These are phyloP conservation scores for Epizoanthus ramosus DNA, from an alignment of 92 coral and sea anemone species.

Conservation along the genomic window DNA sequence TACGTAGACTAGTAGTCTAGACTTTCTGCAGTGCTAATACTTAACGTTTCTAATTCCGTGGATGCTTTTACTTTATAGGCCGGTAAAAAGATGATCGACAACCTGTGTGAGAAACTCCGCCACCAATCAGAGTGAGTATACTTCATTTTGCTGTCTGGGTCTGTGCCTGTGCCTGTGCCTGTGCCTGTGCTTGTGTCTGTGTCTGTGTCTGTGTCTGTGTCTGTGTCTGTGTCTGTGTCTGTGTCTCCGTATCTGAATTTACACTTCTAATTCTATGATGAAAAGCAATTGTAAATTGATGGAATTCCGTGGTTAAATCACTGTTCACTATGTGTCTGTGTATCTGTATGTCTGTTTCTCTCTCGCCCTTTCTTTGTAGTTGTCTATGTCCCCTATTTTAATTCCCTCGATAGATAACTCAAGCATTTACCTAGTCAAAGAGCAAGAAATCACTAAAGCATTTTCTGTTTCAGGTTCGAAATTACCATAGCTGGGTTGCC, in stretches of 20 bases:
- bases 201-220: no score
- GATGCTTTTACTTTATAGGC: conserved; percentile 51
- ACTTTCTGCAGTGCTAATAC: no score
- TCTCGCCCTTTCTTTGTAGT: neutral
- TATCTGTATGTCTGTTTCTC: neutral
- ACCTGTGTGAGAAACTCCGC: conserved; percentile 80
- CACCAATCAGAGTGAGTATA: conserved; percentile 82
- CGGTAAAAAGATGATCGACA: conserved; percentile 78
- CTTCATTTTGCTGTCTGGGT: neutral
- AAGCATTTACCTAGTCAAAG: neutral
- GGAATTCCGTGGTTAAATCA: no score
- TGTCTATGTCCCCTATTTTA: neutral
- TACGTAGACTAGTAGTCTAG: neutral
- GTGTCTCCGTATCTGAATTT: no score
- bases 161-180: no score
- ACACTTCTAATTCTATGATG: no score
- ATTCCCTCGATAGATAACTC: neutral
- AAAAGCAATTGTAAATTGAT: no score
- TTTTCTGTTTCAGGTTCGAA: conserved; percentile 63
- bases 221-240: no score
- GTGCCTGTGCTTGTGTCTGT: no score
- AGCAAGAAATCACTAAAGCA: no score
- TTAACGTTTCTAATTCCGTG: neutral
- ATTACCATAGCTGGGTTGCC: conserved; percentile 69
- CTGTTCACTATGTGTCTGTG: neutral